Percentiles rank a stretch among this genome's conserved stretches.
These are phyloP conservation scores for Semaprochilodus insignis DNA, from an alignment of 2,797 vertebrate species.

Conservation along the genomic window DNA sequence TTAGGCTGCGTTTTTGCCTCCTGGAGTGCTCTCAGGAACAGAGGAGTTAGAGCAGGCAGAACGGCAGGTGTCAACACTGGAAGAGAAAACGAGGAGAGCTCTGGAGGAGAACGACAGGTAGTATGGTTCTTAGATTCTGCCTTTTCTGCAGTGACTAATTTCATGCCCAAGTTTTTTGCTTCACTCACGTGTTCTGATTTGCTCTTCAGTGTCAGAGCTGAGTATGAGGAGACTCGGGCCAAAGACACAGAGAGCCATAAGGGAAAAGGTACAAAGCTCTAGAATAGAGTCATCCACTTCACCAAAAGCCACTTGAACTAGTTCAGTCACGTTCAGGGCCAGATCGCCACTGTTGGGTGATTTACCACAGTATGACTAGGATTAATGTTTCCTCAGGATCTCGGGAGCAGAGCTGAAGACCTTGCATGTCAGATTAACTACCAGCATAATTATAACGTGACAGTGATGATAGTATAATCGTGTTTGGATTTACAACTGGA, in stretches of 20 bases:
- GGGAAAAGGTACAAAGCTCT: slow-evolving; percentile 23
- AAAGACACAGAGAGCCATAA: background rate
- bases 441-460: too few relatives aligned
- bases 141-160: background rate
- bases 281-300: background rate
- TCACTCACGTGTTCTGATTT: background rate
- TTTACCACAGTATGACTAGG: background rate
- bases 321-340: background rate
- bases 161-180: background rate
- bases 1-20: slow-evolving; percentile 58
- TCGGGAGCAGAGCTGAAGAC: too few relatives aligned
- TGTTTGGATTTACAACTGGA: too few relatives aligned
- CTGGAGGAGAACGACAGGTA: slow-evolving; percentile 72
- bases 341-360: too few relatives aligned
- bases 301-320: background rate
- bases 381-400: too few relatives aligned
- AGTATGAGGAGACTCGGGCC: slow-evolving; percentile 9
- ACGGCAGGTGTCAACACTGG: slow-evolving; percentile 64
- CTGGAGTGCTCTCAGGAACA: slow-evolving; percentile 46
- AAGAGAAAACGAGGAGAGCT: slow-evolving; percentile 58
- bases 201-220: slow-evolving; percentile 18
- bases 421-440: too few relatives aligned
- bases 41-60: slow-evolving; percentile 60
- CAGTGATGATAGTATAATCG: too few relatives aligned
- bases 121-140: background rate